A percentile compares a stretch with the other conserved stretches of the same genome.
Evolutionary conservation across 2,888 invertebrate species (phyloP).

Genomic region (Arge pagana): DNA sequence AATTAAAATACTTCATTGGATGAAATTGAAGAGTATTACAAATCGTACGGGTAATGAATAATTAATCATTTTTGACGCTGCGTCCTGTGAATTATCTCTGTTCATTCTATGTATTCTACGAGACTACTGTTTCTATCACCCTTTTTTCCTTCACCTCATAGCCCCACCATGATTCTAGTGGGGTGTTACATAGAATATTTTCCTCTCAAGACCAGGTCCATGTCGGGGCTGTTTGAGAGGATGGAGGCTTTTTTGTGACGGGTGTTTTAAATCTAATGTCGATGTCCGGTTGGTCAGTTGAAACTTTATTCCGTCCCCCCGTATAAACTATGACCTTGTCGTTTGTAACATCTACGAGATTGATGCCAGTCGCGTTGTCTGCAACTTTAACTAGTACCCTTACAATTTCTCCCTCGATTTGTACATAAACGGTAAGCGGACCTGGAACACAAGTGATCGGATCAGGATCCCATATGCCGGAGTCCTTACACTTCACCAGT

Average conservation of each 20-base stretch:
- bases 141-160: no score
- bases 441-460: conserved; percentile 52
- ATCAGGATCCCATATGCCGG: conserved; percentile 50
- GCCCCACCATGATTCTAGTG: no score
- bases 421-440: conserved; percentile 45
- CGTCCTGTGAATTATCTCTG: conserved; percentile 5
- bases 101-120: no score
- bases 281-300: conserved; percentile 30
- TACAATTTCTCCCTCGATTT: conserved; percentile 33
- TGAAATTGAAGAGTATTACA: no score
- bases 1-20: no score
- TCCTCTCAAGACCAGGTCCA: no score
- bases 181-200: no score
- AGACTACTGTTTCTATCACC: no score
- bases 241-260: no score
- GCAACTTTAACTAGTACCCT: conserved; percentile 19
- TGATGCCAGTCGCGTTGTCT: conserved; percentile 22
- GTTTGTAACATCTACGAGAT: conserved; percentile 32
- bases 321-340: conserved; percentile 36
- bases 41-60: conserved; percentile 4
- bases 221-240: no score
- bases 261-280: conserved; percentile 29
- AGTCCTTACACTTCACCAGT: conserved; percentile 41
- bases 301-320: conserved; percentile 1
- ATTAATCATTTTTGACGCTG: not conserved